Conservation (phyloP, 1,140 invertebrate species). For the Branchinecta lynchi region DNA sequence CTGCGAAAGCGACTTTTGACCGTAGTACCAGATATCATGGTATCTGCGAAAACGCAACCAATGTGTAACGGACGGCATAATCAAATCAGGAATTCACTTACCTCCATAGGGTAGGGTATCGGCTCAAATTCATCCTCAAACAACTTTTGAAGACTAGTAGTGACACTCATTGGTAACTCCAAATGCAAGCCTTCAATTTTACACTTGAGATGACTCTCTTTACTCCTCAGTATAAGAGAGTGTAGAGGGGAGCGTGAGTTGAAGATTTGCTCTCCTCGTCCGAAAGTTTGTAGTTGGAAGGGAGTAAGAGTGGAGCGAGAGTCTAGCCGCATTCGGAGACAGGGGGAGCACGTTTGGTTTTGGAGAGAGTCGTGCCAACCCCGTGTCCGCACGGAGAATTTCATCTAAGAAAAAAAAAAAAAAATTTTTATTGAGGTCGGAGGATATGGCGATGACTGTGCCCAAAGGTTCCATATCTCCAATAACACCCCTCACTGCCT, state of each 20-base stretch:
- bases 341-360: background rate
- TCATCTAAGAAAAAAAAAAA: background rate
- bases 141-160: background rate
- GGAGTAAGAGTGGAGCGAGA: background rate
- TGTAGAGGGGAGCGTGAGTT: background rate
- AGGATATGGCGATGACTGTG: too few relatives aligned
- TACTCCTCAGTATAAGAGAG: background rate
- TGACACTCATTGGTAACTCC: background rate
- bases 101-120: background rate
- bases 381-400: background rate
- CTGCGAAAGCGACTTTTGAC: too few relatives aligned
- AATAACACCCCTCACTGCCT: too few relatives aligned
- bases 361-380: background rate
- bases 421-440: too few relatives aligned
- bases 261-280: background rate
- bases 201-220: background rate
- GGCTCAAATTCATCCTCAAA: constrained; percentile 1
- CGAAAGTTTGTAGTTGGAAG: background rate
- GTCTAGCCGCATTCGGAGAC: background rate
- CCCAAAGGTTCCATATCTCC: too few relatives aligned
- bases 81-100: background rate
- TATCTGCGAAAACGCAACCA: too few relatives aligned
- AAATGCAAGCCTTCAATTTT: background rate
- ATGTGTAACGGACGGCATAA: background rate
- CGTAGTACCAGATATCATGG: too few relatives aligned